Conservation (phyloP, 2,888 invertebrate species). For the Drosophila paucipuncta region DNA sequence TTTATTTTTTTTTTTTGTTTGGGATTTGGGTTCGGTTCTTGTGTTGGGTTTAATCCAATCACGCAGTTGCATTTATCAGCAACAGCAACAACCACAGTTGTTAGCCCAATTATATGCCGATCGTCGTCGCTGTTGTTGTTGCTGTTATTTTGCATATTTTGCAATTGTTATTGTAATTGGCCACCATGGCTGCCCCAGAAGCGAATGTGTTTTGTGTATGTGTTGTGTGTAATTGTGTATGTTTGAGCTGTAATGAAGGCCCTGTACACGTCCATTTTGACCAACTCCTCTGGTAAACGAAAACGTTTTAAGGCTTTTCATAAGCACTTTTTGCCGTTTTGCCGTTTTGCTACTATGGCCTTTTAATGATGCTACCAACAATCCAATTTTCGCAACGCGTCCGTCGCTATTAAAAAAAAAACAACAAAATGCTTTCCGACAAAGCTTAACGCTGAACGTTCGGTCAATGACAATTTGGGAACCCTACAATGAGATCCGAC, state of each 20-base stretch:
- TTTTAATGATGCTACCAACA: constrained; percentile 52
- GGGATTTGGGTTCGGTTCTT: constrained; percentile 22
- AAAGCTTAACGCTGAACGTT: constrained; percentile 51
- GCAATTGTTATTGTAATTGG: constrained; percentile 78
- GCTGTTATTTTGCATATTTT: constrained; percentile 64
- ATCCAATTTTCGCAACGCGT: constrained; percentile 41
- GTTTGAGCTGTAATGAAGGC: constrained; percentile 52
- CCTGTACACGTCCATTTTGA: constrained; percentile 56
- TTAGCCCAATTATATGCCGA: constrained; percentile 68
- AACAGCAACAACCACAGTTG: constrained; percentile 48
- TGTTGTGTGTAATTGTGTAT: background rate
- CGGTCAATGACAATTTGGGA: constrained; percentile 54
- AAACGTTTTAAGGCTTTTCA: constrained; percentile 82
- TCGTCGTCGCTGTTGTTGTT: constrained; percentile 27
- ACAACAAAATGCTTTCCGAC: constrained; percentile 41
- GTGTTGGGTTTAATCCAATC: constrained; percentile 72
- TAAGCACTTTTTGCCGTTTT: constrained; percentile 35
- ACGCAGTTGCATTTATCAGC: constrained; percentile 77
- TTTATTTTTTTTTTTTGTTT: background rate
- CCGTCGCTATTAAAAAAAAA: constrained; percentile 9
- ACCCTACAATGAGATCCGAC: constrained; percentile 31
- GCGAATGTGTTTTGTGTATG: constrained; percentile 4
- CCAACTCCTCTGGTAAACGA: constrained; percentile 81
- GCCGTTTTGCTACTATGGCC: constrained; percentile 38
- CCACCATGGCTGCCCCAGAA: constrained; percentile 65